Conservation (phyloP, 2,113 vertebrate genomes). For the Eubucco bourcierii region DNA sequence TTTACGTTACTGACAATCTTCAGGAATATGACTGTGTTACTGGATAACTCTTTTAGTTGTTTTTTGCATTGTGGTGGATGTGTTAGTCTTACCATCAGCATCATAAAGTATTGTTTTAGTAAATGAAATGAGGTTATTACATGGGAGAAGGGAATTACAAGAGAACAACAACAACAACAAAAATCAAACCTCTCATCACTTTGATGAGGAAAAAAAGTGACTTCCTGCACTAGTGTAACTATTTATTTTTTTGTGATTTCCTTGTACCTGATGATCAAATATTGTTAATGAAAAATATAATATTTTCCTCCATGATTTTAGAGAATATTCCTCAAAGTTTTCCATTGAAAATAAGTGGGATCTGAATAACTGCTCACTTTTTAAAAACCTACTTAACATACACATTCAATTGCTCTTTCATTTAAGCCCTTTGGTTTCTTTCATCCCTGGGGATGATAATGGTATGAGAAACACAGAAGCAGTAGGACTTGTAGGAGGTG, state of each 20-base stretch:
- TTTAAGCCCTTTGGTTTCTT: not conserved
- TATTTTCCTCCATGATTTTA: not conserved
- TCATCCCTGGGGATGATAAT: not conserved
- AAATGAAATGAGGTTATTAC: not conserved
- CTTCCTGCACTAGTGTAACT: not conserved
- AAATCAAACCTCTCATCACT: not conserved
- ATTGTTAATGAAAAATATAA: not conserved
- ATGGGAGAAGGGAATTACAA: not conserved
- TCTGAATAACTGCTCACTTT: not conserved
- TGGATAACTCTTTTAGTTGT: not conserved
- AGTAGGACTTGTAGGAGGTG: not conserved
- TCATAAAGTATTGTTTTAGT: not conserved
- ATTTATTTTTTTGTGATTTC: not conserved
- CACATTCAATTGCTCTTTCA: not conserved
- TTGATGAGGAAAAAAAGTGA: not conserved
- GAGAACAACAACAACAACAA: not conserved
- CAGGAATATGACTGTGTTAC: not conserved
- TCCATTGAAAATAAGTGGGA: not conserved
- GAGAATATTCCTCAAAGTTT: not conserved
- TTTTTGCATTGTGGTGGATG: not conserved
- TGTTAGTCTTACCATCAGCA: not conserved
- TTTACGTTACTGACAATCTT: not conserved
- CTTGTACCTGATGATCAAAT: not conserved
- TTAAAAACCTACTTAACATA: not conserved
- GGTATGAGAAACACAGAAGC: not conserved